Base-by-base conservation (phyloP, 2,797 vertebrate species). In the Naso thynnoides region DNA sequence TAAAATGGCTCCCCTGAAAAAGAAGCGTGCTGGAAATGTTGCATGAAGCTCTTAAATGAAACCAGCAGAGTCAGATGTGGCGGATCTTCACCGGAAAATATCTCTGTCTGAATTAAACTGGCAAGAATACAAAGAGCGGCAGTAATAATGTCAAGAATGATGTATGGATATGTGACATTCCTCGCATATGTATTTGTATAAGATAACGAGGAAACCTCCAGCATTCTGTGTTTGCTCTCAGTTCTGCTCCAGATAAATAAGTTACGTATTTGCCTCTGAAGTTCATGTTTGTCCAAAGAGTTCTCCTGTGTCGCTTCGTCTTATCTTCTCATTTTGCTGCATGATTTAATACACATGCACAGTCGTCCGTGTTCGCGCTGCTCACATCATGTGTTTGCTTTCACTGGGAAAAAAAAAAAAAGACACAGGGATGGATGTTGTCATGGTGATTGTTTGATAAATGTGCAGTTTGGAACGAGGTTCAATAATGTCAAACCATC, bases 251-350 rank as follows among this genome's bases (percentile, higher is more conserved):
- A 0, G 41, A 31, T 33, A 31, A 19, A 45, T 7, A 21, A 62
- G 69, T 54, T 23, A 52, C 54, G 78, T 69, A 79, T 85, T 86
- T 74, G 39, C 71, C 27, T 52, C 23, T 47, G 6, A 58, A 67
- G 44, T 53, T 45, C 39, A 57, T 69, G 60, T 68, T 78, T 74
- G 44, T 41, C 10, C 24, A 38, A 13, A 36, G 29, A 24, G 33
- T 31, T 62, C n/a, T 50, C 14, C 21, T 6, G 23, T 14, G 16
- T 36, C 5, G 3, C 41, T 31, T 38, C 5, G 3, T 61, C 61
- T 76, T 70, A 83, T 88, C 78, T 71, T 29, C n/a, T 52, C 38
- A 18, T 58, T 67, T 8, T 11, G 21, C 19, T 19, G 21, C 10
- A 31, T 1, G 29, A 44, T 27, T 76, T 58, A 48, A n/a, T n/a